Conservation (phyloP, 2,797 vertebrate species). For the Peromyscus eremicus region DNA sequence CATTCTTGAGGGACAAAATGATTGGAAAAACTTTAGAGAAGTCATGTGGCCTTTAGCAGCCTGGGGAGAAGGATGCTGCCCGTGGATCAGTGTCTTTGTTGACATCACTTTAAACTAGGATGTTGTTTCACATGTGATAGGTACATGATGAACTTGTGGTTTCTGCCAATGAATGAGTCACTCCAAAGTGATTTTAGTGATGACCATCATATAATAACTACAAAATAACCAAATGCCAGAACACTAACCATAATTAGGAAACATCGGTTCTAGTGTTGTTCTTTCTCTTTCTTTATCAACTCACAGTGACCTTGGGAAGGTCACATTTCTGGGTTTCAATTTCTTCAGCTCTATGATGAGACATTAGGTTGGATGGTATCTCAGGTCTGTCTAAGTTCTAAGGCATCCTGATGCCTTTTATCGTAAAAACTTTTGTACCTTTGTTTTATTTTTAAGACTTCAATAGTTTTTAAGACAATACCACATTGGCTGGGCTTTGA, state of each 20-base stretch:
- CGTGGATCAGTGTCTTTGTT: not conserved
- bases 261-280: not conserved
- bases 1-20: constrained; percentile 5
- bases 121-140: not conserved
- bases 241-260: constrained; percentile 38
- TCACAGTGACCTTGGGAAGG: not conserved
- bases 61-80: not conserved
- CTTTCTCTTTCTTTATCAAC: constrained; percentile 3
- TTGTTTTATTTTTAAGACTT: constrained; percentile 12
- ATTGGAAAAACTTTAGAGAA: not conserved
- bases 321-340: constrained; percentile 1
- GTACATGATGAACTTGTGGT: not conserved
- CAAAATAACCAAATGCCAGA: not conserved
- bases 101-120: not conserved
- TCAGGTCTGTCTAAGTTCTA: constrained; percentile 25
- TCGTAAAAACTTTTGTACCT: not conserved
- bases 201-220: constrained; percentile 27
- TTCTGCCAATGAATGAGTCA: constrained; percentile 3
- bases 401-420: constrained; percentile 32
- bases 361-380: not conserved
- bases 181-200: not conserved
- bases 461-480: constrained; percentile 42
- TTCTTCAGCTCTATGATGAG: constrained; percentile 33
- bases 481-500: not conserved
- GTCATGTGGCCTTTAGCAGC: constrained; percentile 19